Base-by-base conservation (phyloP, 2,888 invertebrate species). In the Biston stratarius region DNA sequence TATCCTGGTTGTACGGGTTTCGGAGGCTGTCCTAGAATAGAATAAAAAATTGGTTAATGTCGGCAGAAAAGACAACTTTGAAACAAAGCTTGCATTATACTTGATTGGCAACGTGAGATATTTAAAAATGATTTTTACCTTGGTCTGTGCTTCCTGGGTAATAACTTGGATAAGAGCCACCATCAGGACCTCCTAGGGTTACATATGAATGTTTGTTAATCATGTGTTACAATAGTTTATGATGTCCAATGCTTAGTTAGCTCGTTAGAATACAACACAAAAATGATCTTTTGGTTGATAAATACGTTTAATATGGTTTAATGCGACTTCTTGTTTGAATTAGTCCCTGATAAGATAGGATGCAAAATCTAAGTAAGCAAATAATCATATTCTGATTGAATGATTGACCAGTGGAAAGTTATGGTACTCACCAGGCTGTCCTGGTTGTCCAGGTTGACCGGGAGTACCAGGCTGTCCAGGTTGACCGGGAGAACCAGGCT, bases 131-230 rank as follows among this genome's bases (percentile, higher is more conserved):
- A 24, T 24, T 2, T 24, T 24, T 24, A 24, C 24, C 24, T 24
- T 72, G 69, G 6, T 76, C 78, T 24, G 87, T 72, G 15, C 74
- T 68, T 45, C 79, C 81, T 44, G 90, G 91, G 48, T 69, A 74
- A 6, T 70, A 57, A 12, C 75, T 76, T n/a, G 76, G 77, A 24
- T 75, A 61, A 44, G 45, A 9, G 14, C 56, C 33, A 14, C 56
- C 15, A 6, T 42, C 24, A 42, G 55, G 55, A 24, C 15, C 15
- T 42, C 55, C 55, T 55, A 42, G 42, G 3, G 24, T 55, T 40
- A 55, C 11, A 55, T 42, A 10, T 55, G 33, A 12, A 40, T 0
- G 8, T 11, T 8, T 55, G 55, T 55, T 9, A 42, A 24, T 42
- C 12, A 24, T 24, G 1, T 33, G 11, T 12, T 15, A 15, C 15